These are phyloP conservation scores for Canis aureus DNA, from an alignment of 2,113 vertebrate species.

Conservation along the genomic window DNA sequence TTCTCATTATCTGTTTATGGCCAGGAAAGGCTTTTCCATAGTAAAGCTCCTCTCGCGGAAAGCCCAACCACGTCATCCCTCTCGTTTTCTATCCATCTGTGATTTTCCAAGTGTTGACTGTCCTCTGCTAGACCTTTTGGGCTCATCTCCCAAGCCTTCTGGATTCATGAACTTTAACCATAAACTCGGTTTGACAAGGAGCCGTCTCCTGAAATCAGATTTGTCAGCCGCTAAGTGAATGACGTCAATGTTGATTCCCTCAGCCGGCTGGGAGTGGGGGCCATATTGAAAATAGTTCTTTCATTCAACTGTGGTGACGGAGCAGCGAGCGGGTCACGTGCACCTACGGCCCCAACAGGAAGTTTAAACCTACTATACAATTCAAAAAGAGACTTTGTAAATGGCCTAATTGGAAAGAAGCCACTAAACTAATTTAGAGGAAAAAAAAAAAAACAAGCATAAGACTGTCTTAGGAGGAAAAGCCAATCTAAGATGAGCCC, in stretches of 20 bases:
- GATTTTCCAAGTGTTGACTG: neutral
- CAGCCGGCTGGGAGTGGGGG: neutral
- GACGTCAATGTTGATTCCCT: neutral
- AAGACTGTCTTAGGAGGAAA: neutral
- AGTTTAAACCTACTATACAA: neutral
- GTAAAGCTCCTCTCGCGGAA: neutral
- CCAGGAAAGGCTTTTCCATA: constrained; percentile 60
- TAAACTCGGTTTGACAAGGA: neutral
- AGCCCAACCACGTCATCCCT: neutral
- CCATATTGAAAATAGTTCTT: neutral
- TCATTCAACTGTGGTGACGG: neutral
- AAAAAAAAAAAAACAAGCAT: neutral
- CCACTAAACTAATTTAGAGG: neutral
- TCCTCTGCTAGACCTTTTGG: neutral
- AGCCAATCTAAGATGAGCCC: neutral
- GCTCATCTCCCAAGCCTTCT: neutral
- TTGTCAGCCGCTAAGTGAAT: neutral
- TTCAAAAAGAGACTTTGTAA: neutral
- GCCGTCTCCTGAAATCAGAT: neutral
- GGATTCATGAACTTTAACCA: neutral
- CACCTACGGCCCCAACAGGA: neutral
- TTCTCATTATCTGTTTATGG: constrained; percentile 73
- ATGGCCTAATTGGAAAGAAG: neutral
- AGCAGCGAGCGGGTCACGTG: neutral
- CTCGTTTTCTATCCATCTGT: neutral